These are phyloP conservation scores for Silurus asotus DNA, from an alignment of 2,113 vertebrate species.

Conservation along the genomic window DNA sequence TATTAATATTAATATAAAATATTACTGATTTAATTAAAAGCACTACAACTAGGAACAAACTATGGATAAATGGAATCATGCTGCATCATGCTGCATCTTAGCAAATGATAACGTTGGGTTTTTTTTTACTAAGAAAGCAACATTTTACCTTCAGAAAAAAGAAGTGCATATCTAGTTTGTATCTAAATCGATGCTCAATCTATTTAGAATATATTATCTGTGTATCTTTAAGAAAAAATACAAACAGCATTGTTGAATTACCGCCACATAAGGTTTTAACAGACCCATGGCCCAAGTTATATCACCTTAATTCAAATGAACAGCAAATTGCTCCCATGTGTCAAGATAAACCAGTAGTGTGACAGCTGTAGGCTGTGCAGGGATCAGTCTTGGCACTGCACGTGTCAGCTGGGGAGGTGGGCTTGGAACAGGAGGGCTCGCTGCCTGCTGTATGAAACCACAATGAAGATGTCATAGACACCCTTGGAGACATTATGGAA, in stretches of 20 bases:
- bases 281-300: conserved; percentile 48
- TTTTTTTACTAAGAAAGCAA: background rate
- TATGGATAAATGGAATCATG: background rate
- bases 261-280: conserved; percentile 22
- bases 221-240: background rate
- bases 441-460: conserved; percentile 59
- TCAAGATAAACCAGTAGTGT: conserved; percentile 46
- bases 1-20: too few species aligned
- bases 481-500: conserved; percentile 71
- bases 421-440: conserved; percentile 63
- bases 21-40: background rate
- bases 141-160: background rate
- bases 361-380: conserved; percentile 56
- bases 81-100: background rate
- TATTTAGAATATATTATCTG: background rate
- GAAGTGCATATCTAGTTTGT: too few species aligned
- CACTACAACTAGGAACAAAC: background rate
- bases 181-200: background rate
- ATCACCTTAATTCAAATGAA: conserved; percentile 57
- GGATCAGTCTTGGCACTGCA: conserved; percentile 16
- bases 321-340: conserved; percentile 51
- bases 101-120: background rate
- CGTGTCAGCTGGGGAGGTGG: conserved; percentile 52
- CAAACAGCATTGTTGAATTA: background rate
- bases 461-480: conserved; percentile 76